These are phyloP conservation scores for Plebejus anna DNA, from an alignment of 2,888 invertebrate species.

Conservation along the genomic window DNA sequence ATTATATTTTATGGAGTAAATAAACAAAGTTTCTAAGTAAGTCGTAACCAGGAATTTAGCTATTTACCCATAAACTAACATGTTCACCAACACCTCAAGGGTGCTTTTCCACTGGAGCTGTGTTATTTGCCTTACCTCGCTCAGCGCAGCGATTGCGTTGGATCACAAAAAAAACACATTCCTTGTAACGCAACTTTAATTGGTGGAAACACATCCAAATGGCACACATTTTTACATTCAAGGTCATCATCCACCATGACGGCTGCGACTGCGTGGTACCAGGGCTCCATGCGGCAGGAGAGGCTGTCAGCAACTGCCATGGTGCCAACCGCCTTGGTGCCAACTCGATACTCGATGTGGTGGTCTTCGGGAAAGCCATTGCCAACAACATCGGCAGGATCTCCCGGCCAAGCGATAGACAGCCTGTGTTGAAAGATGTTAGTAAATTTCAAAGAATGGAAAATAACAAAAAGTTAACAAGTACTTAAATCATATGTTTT, in stretches of 20 bases:
- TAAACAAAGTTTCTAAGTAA: not conserved
- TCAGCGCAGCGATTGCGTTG: too few relatives aligned
- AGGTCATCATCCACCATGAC: slow-evolving; percentile 81
- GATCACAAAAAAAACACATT: too few relatives aligned
- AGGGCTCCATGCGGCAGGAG: slow-evolving; percentile 96
- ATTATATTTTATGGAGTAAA: not conserved
- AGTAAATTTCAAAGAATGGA: slow-evolving; percentile 45
- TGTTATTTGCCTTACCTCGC: too few relatives aligned
- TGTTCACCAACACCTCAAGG: too few relatives aligned
- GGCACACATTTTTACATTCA: slow-evolving; percentile 26
- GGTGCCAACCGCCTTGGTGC: slow-evolving; percentile 99
- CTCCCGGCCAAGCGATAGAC: slow-evolving; percentile 89
- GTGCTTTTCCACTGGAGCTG: too few relatives aligned
- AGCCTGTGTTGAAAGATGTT: slow-evolving; percentile 84
- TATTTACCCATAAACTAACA: not conserved
- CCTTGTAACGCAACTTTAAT: too few relatives aligned
- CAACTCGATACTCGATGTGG: slow-evolving; percentile 97
- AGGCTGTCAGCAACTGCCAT: slow-evolving; percentile 95
- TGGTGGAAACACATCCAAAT: too few relatives aligned
- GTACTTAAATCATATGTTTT: not conserved
- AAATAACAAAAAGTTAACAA: not conserved
- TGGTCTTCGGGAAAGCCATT: slow-evolving; percentile 98
- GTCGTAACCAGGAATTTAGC: not conserved
- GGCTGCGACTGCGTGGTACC: slow-evolving; percentile 84
- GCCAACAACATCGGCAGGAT: slow-evolving; percentile 89